A percentile compares a stretch with the other conserved stretches of the same genome.
Conservation (phyloP, 2,113 vertebrate species). For the Eurystomus gularis region DNA sequence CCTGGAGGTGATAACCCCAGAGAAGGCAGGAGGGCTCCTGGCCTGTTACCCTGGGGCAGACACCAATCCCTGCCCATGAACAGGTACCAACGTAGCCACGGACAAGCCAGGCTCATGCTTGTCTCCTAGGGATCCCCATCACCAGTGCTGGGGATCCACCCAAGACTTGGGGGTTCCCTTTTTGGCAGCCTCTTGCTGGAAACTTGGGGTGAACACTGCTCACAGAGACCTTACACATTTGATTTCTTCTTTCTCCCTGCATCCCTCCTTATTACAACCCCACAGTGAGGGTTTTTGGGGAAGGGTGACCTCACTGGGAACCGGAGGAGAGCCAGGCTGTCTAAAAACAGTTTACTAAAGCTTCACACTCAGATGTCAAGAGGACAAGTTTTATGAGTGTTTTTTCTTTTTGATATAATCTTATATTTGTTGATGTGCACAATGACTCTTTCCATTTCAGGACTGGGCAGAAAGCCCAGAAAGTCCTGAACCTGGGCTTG, state of each 20-base stretch:
- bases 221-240: fast-evolving
- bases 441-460: background rate
- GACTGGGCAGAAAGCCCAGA: background rate
- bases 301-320: background rate
- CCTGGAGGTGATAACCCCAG: background rate
- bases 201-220: background rate
- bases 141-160: fast-evolving
- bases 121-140: fast-evolving
- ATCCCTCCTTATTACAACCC: background rate
- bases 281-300: background rate
- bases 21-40: background rate
- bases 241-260: background rate
- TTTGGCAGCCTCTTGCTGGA: background rate
- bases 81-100: background rate
- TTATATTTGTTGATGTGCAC: background rate
- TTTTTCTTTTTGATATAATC: background rate
- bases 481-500: background rate
- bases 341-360: conserved; percentile 4
- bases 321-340: background rate
- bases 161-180: background rate
- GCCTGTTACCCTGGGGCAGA: background rate
- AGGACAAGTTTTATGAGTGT: background rate
- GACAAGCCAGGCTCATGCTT: background rate
- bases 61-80: background rate
- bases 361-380: conserved; percentile 19